Percentiles rank a stretch among this genome's conserved stretches.
These are phyloP conservation scores for Setipinna tenuifilis DNA, from an alignment of 2,797 vertebrate genomes.

Conservation along the genomic window DNA sequence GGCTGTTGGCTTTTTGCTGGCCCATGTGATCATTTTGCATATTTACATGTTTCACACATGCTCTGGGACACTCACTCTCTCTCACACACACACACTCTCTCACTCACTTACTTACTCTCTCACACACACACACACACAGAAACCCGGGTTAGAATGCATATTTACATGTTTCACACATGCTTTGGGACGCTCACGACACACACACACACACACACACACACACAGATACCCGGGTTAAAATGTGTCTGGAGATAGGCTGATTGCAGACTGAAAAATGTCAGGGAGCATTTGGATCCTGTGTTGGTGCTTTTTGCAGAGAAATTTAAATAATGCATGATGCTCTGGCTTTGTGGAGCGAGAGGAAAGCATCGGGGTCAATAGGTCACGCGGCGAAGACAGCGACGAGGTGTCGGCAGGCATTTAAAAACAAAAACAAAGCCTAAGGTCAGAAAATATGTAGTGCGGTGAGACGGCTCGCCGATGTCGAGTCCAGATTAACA, in stretches of 20 bases:
- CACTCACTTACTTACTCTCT: too few relatives aligned
- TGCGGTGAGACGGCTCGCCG: not conserved
- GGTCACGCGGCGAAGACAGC: constrained; percentile 40
- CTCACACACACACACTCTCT: too few relatives aligned
- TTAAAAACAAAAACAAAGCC: constrained; percentile 49
- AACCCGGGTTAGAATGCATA: too few relatives aligned
- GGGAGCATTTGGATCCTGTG: not conserved
- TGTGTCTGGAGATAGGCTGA: constrained; percentile 37
- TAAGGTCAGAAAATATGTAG: constrained; percentile 46
- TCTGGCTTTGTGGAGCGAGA: not conserved
- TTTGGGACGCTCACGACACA: too few relatives aligned
- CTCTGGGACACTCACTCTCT: too few relatives aligned
- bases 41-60: too few relatives aligned
- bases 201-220: too few relatives aligned
- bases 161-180: too few relatives aligned
- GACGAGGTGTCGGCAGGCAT: constrained; percentile 27
- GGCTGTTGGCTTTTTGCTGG: too few relatives aligned
- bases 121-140: too few relatives aligned
- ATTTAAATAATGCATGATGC: constrained; percentile 46
- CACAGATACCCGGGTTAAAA: not conserved
- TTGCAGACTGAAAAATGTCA: constrained; percentile 45
- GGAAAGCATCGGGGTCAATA: constrained; percentile 25
- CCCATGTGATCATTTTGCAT: too few relatives aligned
- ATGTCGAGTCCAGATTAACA: constrained; percentile 44
- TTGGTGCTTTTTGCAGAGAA: constrained; percentile 35